A percentile compares a stretch with the other conserved stretches of the same genome.
Evolutionary conservation across 2,797 vertebrate species (phyloP).

Genomic region (Bovichtus diacanthus): DNA sequence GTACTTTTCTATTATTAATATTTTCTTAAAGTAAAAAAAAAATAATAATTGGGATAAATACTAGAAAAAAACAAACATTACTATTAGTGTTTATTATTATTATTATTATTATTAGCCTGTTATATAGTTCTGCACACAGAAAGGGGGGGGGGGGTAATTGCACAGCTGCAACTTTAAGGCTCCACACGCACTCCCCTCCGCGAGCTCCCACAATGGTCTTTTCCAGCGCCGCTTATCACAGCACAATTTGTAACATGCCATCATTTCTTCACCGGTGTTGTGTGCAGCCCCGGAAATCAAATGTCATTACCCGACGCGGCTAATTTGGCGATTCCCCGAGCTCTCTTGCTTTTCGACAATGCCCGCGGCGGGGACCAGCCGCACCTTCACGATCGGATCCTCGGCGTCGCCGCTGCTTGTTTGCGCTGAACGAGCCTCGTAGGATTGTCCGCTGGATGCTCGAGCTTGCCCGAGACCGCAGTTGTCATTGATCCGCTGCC

Average conservation of each 20-base stretch:
- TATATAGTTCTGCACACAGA: neutral
- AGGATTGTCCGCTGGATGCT: constrained; percentile 82
- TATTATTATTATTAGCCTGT: neutral
- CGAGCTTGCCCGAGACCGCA: constrained; percentile 84
- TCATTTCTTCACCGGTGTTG: constrained; percentile 89
- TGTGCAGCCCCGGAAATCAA: constrained; percentile 69
- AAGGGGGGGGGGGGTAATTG: constrained; percentile 41
- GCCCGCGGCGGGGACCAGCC: constrained; percentile 72
- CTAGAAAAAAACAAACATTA: neutral
- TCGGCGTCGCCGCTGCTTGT: constrained; percentile 61
- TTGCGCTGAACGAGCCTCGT: constrained; percentile 70
- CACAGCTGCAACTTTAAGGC: constrained; percentile 95
- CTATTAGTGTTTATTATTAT: neutral
- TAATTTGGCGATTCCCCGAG: constrained; percentile 46
- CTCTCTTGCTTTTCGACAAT: constrained; percentile 66
- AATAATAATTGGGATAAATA: neutral
- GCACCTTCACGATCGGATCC: constrained; percentile 69
- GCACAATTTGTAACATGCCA: constrained; percentile 95
- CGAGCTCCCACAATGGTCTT: constrained; percentile 90
- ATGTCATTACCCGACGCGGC: constrained; percentile 78
- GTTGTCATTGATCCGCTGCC: constrained; percentile 88
- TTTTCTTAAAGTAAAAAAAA: neutral
- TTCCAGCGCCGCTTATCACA: constrained; percentile 92
- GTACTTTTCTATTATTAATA: neutral
- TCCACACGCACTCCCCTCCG: constrained; percentile 83